These are phyloP conservation scores for Nyctereutes procyonoides DNA, from an alignment of 2,113 vertebrate species.

Conservation along the genomic window DNA sequence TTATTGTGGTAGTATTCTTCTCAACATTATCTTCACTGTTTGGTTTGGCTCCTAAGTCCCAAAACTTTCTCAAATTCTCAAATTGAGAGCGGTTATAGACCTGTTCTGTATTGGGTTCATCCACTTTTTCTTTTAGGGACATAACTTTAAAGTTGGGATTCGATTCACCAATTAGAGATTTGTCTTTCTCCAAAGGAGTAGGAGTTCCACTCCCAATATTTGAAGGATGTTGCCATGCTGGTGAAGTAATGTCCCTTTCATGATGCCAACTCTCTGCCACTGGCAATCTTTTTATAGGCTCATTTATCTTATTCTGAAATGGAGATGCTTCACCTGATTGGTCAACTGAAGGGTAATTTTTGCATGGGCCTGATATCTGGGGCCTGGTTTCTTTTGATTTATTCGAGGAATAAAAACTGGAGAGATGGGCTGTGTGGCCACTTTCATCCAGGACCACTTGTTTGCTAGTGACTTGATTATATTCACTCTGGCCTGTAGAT, in stretches of 20 bases:
- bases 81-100: conserved; percentile 88
- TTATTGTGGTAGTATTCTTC: conserved; percentile 44
- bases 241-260: conserved; percentile 47
- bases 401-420: conserved; percentile 51
- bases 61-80: conserved; percentile 92
- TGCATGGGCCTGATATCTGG: conserved; percentile 69
- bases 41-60: conserved; percentile 87
- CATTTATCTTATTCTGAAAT: conserved; percentile 52
- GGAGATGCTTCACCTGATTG: conserved; percentile 39
- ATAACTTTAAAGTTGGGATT: conserved; percentile 85
- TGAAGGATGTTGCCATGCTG: conserved; percentile 68
- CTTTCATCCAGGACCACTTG: conserved; percentile 61
- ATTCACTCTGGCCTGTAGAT: conserved; percentile 57
- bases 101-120: conserved; percentile 83
- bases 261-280: conserved; percentile 66
- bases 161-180: conserved; percentile 54
- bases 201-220: conserved; percentile 70
- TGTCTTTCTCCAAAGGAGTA: conserved; percentile 75
- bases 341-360: conserved; percentile 48
- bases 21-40: conserved; percentile 54
- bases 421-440: conserved; percentile 59
- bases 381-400: conserved; percentile 49
- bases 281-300: conserved; percentile 20
- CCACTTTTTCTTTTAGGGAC: conserved; percentile 88
- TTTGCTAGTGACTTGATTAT: conserved; percentile 62